phyloP scores from a whole-genome alignment of 2,113 vertebrate genomes.

The Vulpes vulpes region DNA sequence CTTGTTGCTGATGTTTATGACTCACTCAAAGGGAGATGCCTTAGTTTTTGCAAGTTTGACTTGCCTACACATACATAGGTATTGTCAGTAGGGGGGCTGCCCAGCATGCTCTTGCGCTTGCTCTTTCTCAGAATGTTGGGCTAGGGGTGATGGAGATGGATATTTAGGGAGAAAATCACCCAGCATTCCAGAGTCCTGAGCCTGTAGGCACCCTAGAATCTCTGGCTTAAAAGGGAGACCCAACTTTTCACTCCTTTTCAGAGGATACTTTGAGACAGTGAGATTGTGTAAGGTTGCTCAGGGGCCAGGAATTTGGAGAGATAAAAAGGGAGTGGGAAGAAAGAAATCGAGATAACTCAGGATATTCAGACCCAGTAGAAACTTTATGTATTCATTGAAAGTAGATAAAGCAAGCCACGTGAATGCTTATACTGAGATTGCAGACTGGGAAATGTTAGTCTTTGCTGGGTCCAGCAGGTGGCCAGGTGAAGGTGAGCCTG shows the following conservation, averaged over 20 bases:
- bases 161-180: neutral
- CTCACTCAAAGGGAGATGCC: neutral
- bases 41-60: neutral
- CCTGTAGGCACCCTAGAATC: neutral
- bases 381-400: neutral
- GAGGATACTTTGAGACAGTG: neutral
- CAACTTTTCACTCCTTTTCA: neutral
- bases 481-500: neutral
- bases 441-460: neutral
- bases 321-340: neutral
- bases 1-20: neutral
- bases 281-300: neutral
- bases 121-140: neutral
- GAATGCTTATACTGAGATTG: neutral
- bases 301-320: neutral
- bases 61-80: fast-evolving
- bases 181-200: neutral
- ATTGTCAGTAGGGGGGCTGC: fast-evolving
- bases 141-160: neutral
- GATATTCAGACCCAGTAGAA: neutral
- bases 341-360: neutral
- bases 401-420: neutral
- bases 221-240: neutral
- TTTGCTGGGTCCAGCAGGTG: neutral
- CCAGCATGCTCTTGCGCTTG: fast-evolving